A percentile compares a stretch with the other conserved stretches of the same genome.
phyloP scores from a whole-genome alignment of 2,113 vertebrate genomes.

The Natator depressus region DNA sequence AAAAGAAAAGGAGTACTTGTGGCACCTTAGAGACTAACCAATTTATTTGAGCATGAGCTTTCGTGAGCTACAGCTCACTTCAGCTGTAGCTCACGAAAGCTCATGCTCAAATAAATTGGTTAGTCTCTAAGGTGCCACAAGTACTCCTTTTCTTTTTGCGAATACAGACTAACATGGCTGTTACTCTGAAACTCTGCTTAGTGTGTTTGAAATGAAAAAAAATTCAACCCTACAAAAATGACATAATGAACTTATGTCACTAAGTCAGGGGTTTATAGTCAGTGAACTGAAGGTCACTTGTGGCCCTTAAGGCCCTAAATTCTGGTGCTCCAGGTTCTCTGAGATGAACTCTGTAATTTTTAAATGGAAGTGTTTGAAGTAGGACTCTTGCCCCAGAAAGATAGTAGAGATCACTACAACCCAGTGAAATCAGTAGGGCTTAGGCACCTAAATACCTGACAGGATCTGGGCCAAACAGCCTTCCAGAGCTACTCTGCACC shows the following conservation, averaged over 20 bases:
- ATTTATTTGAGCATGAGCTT: too few relatives aligned
- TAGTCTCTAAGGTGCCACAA: too few relatives aligned
- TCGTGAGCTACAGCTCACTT: too few relatives aligned
- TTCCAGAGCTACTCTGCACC: not conserved
- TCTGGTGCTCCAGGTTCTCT: not conserved
- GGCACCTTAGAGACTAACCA: too few relatives aligned
- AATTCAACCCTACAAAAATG: not conserved
- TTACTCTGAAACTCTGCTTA: too few relatives aligned
- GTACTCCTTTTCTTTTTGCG: too few relatives aligned
- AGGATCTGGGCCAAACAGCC: not conserved
- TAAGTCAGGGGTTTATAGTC: not conserved
- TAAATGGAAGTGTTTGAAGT: not conserved
- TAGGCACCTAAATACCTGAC: not conserved
- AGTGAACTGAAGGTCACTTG: not conserved
- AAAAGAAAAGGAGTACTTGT: too few relatives aligned
- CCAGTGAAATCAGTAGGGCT: not conserved
- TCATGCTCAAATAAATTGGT: too few relatives aligned
- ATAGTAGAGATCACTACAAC: not conserved
- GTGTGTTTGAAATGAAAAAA: not conserved
- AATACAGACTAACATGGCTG: too few relatives aligned
- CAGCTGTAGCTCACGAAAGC: too few relatives aligned
- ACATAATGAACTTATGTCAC: rapidly evolving
- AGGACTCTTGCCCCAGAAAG: not conserved
- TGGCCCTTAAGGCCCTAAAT: not conserved
- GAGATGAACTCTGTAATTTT: not conserved